phyloP scores from a whole-genome alignment of 2,888 invertebrate genomes.

The Chrysotoxum bicinctum region DNA sequence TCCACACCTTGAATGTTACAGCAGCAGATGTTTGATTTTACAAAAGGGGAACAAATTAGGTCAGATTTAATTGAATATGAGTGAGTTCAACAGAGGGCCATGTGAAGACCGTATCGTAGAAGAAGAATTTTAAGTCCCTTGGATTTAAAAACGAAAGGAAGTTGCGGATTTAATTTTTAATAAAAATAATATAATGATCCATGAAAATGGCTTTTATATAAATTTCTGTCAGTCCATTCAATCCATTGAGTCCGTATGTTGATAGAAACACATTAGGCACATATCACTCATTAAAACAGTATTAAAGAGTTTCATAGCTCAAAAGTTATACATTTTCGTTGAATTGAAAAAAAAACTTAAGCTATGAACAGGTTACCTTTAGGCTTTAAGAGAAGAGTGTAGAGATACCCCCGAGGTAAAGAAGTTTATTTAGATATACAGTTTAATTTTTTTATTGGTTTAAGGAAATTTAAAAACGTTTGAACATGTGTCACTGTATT shows the following conservation, averaged over 20 bases:
- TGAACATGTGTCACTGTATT: no score
- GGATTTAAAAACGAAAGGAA: constrained; percentile 15
- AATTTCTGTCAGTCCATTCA: background rate
- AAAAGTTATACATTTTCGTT: no score
- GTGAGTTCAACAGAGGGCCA: background rate
- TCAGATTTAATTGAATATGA: constrained; percentile 53
- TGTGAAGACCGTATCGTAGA: background rate
- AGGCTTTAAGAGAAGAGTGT: no score
- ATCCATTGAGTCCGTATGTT: background rate
- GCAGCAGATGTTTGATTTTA: constrained; percentile 46
- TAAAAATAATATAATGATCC: background rate
- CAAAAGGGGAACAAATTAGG: constrained; percentile 45
- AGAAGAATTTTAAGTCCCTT: constrained; percentile 3
- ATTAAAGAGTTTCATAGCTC: no score
- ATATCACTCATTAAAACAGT: no score
- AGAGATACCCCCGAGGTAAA: no score
- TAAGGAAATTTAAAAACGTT: no score
- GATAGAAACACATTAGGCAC: background rate
- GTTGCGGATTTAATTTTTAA: background rate
- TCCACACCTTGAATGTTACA: constrained; percentile 59
- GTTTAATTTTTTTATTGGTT: no score
- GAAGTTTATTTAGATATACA: no score
- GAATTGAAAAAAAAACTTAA: no score
- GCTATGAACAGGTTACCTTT: no score
- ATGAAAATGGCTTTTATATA: background rate